Evolutionary conservation across 2,888 invertebrate species (phyloP).

Genomic region (Drosophila tanythrix): DNA sequence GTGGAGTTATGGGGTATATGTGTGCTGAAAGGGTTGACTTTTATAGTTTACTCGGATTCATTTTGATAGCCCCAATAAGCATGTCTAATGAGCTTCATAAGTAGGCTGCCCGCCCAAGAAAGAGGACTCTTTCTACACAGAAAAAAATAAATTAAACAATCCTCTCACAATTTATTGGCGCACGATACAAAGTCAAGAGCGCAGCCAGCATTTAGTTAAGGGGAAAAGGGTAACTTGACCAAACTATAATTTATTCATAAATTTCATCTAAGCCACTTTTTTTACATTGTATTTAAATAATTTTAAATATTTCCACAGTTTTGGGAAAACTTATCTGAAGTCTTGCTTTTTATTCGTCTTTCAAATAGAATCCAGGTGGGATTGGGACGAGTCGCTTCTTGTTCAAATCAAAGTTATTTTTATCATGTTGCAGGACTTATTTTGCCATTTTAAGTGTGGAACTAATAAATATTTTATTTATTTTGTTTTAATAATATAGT

Average conservation of each 20-base stretch:
- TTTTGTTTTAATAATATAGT: too few relatives aligned
- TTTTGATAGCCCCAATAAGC: constrained; percentile 82
- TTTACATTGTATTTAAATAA: not conserved
- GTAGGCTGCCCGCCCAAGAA: constrained; percentile 46
- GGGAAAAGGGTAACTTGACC: not conserved
- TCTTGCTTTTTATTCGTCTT: not conserved
- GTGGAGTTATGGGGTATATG: constrained; percentile 7
- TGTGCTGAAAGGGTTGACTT: constrained; percentile 63
- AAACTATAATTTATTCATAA: not conserved
- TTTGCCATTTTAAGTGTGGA: too few relatives aligned
- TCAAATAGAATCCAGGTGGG: not conserved
- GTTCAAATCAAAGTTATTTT: not conserved
- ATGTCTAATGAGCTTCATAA: constrained; percentile 78
- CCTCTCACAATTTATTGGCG: not conserved
- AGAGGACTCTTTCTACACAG: constrained; percentile 8
- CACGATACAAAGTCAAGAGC: not conserved
- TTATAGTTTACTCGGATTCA: constrained; percentile 82
- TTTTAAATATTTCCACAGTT: not conserved
- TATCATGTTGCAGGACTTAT: too few relatives aligned
- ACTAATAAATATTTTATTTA: too few relatives aligned
- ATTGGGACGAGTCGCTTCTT: too few relatives aligned
- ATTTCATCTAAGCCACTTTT: not conserved
- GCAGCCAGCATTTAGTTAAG: not conserved
- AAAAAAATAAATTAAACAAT: not conserved
- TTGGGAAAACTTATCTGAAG: not conserved